Evolutionary conservation across 2,888 invertebrate species (phyloP), one percentile per base, ranked within the genome.

Genomic region (Cactoblastis cactorum): DNA sequence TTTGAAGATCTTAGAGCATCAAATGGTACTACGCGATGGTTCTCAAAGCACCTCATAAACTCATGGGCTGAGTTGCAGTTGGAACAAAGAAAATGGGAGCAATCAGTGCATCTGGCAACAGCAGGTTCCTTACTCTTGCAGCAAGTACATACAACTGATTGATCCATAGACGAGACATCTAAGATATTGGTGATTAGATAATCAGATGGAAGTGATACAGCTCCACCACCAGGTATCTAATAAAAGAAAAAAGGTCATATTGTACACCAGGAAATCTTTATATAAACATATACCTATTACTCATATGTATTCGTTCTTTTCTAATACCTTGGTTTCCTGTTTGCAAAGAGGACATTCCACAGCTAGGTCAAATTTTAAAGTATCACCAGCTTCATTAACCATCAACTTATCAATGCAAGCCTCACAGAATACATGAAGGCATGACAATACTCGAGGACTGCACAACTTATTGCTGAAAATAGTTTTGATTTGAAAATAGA

Each of bases 31-130:
- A 97, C 97, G 80, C 95, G 92, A 80, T 98, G 98, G 69, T 96
- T 96, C 82, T 98, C 98, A 78, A 98, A 98, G 88, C 98, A 97
- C 62, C 97, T 93, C 98, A 98, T 98, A 74, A 95, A 97, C 80
- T 97, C 95, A 82, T 98, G 98, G 53, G 98, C 98, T 35, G 96
- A 96, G 70, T 97, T 97, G 89, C 98, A 98, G 76, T 97, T 96
- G 56, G 95, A 93, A 85, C 98, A 98, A 46, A 98, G 91, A 77
- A 97, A 96, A 82, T 97, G 97, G 71, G 97, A 96, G 86, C 98
- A 98, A 78, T 98, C 97, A 65, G 95, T 95, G 87, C 98, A 98
- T 55, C 97, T 93, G 9, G 98, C 97, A 47, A 97, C 95, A 12
- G 98, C 98, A 67, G 95, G 94, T 86, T 98, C 97, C 87, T 97